Evolutionary conservation across 2,113 vertebrate species (phyloP).

Genomic region (Siphamia tubifer): DNA sequence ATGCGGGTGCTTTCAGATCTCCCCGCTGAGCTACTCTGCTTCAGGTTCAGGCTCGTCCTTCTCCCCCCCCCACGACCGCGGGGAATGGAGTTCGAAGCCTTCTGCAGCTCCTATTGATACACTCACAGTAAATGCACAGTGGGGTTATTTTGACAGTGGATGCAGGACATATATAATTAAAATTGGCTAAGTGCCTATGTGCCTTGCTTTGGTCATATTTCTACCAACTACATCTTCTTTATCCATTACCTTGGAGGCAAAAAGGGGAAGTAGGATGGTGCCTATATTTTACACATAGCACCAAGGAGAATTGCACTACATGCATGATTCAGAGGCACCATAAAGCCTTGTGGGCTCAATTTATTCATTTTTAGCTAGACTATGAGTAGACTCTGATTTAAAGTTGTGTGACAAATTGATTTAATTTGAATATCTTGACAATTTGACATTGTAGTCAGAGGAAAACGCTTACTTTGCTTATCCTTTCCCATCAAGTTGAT

Average conservation of each 20-base stretch:
- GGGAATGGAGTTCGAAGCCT: slow-evolving; percentile 35
- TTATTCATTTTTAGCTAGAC: slow-evolving; percentile 14
- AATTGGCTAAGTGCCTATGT: slow-evolving; percentile 67
- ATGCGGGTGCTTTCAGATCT: slow-evolving; percentile 58
- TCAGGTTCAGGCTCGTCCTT: slow-evolving; percentile 17
- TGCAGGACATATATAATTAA: slow-evolving; percentile 77
- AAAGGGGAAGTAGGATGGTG: not conserved
- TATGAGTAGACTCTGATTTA: not conserved
- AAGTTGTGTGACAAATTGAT: slow-evolving; percentile 14
- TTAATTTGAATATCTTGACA: slow-evolving; percentile 8
- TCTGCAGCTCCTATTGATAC: slow-evolving; percentile 56
- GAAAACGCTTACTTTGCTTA: not conserved
- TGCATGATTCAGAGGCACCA: slow-evolving; percentile 45
- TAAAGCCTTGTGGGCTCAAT: slow-evolving; percentile 8
- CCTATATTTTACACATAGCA: slow-evolving; percentile 23
- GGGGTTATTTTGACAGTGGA: slow-evolving; percentile 59
- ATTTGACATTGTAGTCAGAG: slow-evolving; percentile 25
- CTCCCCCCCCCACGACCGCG: not conserved
- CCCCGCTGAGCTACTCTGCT: slow-evolving; percentile 45
- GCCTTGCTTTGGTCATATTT: slow-evolving; percentile 32
- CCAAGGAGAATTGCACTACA: not conserved
- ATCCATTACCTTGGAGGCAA: slow-evolving; percentile 41
- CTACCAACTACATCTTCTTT: slow-evolving; percentile 12
- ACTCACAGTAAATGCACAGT: slow-evolving; percentile 42
- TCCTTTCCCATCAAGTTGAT: not conserved